Conservation (phyloP, 1,140 invertebrate species). For the Goniozus legneri region DNA sequence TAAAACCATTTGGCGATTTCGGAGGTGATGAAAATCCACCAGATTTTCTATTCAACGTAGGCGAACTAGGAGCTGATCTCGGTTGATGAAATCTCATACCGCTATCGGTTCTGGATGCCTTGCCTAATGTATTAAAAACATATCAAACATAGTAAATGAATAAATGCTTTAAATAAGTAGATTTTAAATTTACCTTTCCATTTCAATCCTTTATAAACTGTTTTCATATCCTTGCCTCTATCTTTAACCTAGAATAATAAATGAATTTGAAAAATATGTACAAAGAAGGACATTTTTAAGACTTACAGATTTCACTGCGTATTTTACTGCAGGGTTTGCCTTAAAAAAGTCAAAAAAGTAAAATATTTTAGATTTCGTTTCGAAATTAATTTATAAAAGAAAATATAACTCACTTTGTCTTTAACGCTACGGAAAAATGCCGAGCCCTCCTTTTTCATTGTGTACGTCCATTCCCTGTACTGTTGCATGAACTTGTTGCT, state of each 20-base stretch:
- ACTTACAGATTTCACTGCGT: constrained; percentile 76
- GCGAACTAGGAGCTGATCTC: constrained; percentile 66
- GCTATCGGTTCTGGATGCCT: constrained; percentile 44
- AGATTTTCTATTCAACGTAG: constrained; percentile 56
- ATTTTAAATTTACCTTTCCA: constrained; percentile 55
- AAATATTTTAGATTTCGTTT: neutral
- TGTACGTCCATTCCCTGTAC: constrained; percentile 70
- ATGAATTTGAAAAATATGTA: neutral
- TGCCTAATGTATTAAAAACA: constrained; percentile 33
- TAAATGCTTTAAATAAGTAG: neutral
- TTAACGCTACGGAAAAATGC: constrained; percentile 74
- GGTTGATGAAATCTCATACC: constrained; percentile 51
- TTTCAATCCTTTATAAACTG: constrained; percentile 71
- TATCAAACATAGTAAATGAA: constrained; percentile 3
- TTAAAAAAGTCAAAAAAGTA: constrained; percentile 57
- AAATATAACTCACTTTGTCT: constrained; percentile 60
- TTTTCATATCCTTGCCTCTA: constrained; percentile 69
- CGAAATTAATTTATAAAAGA: neutral
- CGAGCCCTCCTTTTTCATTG: constrained; percentile 64
- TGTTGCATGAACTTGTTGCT: constrained; percentile 73
- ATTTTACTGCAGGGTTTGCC: constrained; percentile 80
- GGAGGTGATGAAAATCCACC: constrained; percentile 46
- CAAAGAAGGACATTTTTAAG: constrained; percentile 2
- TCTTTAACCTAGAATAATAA: constrained; percentile 65
- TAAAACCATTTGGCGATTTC: constrained; percentile 45